phyloP scores from a whole-genome alignment of 2,888 invertebrate species.

The Prostheceraeus crozeri region DNA sequence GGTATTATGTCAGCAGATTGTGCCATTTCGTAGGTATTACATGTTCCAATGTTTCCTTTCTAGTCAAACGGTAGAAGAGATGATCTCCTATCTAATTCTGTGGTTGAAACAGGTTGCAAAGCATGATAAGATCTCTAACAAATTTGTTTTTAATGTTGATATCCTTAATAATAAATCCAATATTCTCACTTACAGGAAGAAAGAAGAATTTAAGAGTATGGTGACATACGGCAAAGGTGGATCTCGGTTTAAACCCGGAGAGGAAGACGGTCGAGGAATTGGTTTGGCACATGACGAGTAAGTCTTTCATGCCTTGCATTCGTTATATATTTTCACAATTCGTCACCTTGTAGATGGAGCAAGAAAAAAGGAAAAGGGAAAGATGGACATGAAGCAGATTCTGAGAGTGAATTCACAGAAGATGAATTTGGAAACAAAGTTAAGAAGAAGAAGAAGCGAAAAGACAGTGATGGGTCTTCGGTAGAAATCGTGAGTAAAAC shows the following conservation, averaged over 20 bases:
- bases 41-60: too few relatives aligned
- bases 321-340: too few relatives aligned
- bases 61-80: too few relatives aligned
- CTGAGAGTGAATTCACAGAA: constrained; percentile 43
- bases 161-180: neutral
- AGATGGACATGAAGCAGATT: constrained; percentile 48
- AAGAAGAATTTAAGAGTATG: constrained; percentile 45
- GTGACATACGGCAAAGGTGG: constrained; percentile 49
- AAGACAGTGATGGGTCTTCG: constrained; percentile 19
- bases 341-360: too few relatives aligned
- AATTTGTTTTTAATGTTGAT: constrained; percentile 28
- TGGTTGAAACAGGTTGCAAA: too few relatives aligned
- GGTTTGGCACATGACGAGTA: constrained; percentile 48
- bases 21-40: too few relatives aligned
- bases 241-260: constrained; percentile 43
- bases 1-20: too few relatives aligned
- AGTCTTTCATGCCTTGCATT: too few relatives aligned
- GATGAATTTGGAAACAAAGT: constrained; percentile 25
- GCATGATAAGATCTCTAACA: too few relatives aligned
- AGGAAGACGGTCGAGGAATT: constrained; percentile 46
- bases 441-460: constrained; percentile 33
- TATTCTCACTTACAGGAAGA: constrained; percentile 37
- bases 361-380: constrained; percentile 42
- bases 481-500: constrained; percentile 19
- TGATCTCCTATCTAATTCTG: too few relatives aligned